Conservation (phyloP, 2,888 invertebrate genomes). For the Stratiomys singularior region DNA sequence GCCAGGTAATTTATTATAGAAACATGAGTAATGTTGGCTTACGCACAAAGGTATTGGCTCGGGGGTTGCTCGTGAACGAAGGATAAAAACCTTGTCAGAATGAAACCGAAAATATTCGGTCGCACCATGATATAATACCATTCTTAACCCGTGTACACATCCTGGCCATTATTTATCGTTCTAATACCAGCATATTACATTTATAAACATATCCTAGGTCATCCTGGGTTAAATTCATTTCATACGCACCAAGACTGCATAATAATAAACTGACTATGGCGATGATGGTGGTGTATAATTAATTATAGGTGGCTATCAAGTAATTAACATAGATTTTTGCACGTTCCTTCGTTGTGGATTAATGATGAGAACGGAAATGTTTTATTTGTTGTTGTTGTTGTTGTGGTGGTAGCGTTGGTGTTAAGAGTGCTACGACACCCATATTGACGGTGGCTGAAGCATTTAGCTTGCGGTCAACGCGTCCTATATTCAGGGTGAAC, state of each 20-base stretch:
- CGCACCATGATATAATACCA: too few species aligned
- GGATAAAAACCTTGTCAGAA: background rate
- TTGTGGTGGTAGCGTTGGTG: too few species aligned
- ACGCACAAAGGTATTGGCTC: background rate
- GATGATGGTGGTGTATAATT: background rate
- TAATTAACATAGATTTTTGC: constrained; percentile 38
- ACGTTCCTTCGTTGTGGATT: constrained; percentile 34
- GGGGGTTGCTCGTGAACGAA: too few species aligned
- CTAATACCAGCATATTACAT: too few species aligned
- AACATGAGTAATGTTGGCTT: constrained; percentile 11
- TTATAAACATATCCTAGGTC: too few species aligned
- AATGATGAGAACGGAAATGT: constrained; percentile 37
- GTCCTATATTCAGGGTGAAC: background rate
- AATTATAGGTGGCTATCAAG: constrained; percentile 35
- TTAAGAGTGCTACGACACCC: too few species aligned
- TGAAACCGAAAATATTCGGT: too few species aligned
- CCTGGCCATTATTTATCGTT: too few species aligned
- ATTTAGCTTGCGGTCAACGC: background rate
- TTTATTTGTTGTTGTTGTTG: constrained; percentile 4
- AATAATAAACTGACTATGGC: too few species aligned
- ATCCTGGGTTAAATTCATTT: too few species aligned
- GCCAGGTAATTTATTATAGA: constrained; percentile 41
- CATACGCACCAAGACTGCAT: too few species aligned
- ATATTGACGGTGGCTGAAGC: background rate
- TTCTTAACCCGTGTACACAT: background rate